A percentile compares a stretch with the other conserved stretches of the same genome.
Conservation (phyloP, 92 coral and sea anemone genomes). For the Isaurus tuberculatus region DNA sequence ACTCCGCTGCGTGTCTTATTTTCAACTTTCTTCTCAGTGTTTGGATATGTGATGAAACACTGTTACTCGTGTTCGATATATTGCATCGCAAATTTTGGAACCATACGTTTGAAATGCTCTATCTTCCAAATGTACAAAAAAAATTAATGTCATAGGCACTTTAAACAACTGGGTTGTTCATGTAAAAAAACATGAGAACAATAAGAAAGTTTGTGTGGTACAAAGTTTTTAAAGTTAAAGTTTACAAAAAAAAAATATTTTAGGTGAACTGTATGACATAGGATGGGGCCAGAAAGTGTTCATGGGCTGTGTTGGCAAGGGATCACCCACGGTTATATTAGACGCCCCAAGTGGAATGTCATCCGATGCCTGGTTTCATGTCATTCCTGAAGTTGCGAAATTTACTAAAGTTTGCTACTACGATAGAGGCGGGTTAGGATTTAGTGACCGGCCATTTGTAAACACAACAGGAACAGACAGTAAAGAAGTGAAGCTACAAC, state of each 20-base stretch:
- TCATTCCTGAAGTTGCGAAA: constrained; percentile 76
- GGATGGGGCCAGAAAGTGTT: constrained; percentile 89
- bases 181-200: no score
- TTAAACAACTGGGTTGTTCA: no score
- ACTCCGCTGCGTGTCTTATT: no score
- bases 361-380: constrained; percentile 84
- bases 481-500: constrained; percentile 40
- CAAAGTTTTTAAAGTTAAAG: no score
- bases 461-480: constrained; percentile 58
- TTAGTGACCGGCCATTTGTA: constrained; percentile 80
- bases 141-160: no score
- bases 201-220: no score
- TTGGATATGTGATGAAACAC: no score
- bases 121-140: no score
- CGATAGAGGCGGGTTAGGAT: constrained; percentile 95
- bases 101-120: no score
- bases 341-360: constrained; percentile 93
- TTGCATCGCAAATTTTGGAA: no score
- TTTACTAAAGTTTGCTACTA: constrained; percentile 83
- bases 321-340: constrained; percentile 82
- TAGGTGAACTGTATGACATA: constrained; percentile 81
- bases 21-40: no score
- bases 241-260: neutral
- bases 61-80: no score
- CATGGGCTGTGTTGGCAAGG: constrained; percentile 88